Evolutionary conservation across 2,113 vertebrate species (phyloP).

Genomic region (Clupea harengus): DNA sequence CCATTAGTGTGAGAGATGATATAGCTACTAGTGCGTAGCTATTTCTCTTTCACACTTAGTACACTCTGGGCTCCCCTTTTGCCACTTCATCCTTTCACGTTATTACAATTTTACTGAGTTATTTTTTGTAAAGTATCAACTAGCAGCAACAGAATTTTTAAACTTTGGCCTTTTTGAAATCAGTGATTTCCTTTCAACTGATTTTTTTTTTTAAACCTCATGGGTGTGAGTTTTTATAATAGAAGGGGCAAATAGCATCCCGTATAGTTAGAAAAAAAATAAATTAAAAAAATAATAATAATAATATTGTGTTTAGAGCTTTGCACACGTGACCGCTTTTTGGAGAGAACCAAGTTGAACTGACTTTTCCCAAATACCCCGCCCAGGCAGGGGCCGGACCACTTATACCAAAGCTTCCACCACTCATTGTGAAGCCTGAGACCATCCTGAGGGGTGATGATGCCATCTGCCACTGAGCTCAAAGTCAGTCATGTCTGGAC

Average conservation of each 20-base stretch:
- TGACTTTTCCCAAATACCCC: constrained; percentile 12
- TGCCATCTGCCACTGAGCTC: too few relatives aligned
- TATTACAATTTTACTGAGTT: too few relatives aligned
- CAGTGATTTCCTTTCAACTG: not conserved
- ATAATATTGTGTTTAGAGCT: not conserved
- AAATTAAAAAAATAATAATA: not conserved
- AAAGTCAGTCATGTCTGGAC: not conserved
- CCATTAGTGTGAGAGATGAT: not conserved
- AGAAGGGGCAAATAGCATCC: too few relatives aligned
- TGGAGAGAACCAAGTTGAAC: constrained; percentile 3
- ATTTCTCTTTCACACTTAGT: not conserved
- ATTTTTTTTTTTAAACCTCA: too few relatives aligned
- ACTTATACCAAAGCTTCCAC: not conserved
- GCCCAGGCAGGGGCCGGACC: not conserved
- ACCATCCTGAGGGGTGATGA: not conserved
- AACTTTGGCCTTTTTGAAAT: not conserved
- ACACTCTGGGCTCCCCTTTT: not conserved
- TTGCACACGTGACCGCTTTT: not conserved
- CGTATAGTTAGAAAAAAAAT: not conserved
- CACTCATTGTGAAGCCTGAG: not conserved
- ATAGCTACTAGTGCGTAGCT: not conserved
- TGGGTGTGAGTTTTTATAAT: too few relatives aligned
- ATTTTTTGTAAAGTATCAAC: not conserved
- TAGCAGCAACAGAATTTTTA: not conserved
- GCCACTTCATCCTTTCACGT: not conserved